Conservation (phyloP, 35 echinoderm and acorn worm genomes). For the Hemicentrotus pulcherrimus region DNA sequence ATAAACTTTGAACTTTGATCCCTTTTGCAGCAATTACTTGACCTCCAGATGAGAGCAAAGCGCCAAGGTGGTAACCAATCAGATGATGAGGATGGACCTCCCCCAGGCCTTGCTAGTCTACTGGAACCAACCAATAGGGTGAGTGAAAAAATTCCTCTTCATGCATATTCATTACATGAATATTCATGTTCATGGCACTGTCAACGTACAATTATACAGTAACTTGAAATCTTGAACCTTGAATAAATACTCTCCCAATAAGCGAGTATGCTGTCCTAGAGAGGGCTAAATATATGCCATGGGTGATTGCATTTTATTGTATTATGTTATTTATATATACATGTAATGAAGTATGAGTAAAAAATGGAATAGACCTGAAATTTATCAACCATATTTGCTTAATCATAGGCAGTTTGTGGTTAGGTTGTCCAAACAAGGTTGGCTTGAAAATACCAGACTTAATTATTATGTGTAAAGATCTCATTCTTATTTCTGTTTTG, state of each 20-base stretch:
- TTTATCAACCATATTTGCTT: neutral
- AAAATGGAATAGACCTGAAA: neutral
- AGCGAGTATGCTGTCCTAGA: too few species aligned
- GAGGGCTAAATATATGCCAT: neutral
- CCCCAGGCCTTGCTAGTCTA: neutral
- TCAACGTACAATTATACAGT: neutral
- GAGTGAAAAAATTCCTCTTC: neutral
- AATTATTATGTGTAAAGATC: too few species aligned
- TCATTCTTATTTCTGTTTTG: too few species aligned
- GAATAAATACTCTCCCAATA: too few species aligned
- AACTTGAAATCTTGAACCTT: too few species aligned
- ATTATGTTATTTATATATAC: neutral
- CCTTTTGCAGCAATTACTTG: constrained; percentile 61
- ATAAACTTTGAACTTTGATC: constrained; percentile 16
- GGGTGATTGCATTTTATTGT: neutral
- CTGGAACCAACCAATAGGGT: constrained; percentile 42
- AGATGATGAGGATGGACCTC: constrained; percentile 44
- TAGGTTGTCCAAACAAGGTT: neutral
- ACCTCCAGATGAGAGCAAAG: constrained; percentile 73
- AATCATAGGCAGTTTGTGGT: too few species aligned
- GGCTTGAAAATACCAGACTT: neutral
- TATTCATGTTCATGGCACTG: neutral
- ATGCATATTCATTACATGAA: too few species aligned
- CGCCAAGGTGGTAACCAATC: constrained; percentile 55
- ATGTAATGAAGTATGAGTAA: too few species aligned